Conservation (phyloP, 2,113 vertebrate species). For the Sigmodon hispidus region DNA sequence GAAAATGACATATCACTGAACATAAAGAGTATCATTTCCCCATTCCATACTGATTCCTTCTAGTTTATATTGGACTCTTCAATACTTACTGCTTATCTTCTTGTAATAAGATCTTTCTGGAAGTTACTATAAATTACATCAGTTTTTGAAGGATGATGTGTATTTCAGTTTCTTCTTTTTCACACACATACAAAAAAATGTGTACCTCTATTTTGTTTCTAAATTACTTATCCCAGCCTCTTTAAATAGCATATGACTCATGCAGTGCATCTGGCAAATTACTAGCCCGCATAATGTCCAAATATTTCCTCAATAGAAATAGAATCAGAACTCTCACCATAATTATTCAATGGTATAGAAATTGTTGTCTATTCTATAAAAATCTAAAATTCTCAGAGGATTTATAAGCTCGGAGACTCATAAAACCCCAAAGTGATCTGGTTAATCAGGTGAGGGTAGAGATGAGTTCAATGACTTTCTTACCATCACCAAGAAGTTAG, state of each 20-base stretch:
- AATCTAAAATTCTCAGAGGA: constrained; percentile 22
- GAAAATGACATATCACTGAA: background rate
- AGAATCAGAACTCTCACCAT: constrained; percentile 61
- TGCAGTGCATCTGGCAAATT: constrained; percentile 64
- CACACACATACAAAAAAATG: background rate
- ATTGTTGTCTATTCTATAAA: background rate
- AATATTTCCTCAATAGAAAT: constrained; percentile 67
- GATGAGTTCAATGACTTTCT: constrained; percentile 14
- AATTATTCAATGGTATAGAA: constrained; percentile 55
- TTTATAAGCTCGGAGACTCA: background rate
- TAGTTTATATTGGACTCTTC: background rate
- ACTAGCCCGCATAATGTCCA: constrained; percentile 59
- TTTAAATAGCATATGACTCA: constrained; percentile 68
- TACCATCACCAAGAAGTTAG: background rate
- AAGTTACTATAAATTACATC: constrained; percentile 14
- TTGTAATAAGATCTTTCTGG: background rate
- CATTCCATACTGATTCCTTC: background rate
- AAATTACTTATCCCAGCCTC: constrained; percentile 55
- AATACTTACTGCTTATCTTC: background rate
- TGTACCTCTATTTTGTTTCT: constrained; percentile 65
- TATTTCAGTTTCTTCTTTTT: background rate
- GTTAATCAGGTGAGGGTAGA: constrained; percentile 26
- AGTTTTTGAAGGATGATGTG: constrained; percentile 16
- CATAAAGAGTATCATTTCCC: constrained; percentile 1
- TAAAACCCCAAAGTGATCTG: background rate